A percentile compares a stretch with the other conserved stretches of the same genome.
These are phyloP conservation scores for Cichlasoma orientale DNA, from an alignment of 2,797 vertebrate species.

Conservation along the genomic window DNA sequence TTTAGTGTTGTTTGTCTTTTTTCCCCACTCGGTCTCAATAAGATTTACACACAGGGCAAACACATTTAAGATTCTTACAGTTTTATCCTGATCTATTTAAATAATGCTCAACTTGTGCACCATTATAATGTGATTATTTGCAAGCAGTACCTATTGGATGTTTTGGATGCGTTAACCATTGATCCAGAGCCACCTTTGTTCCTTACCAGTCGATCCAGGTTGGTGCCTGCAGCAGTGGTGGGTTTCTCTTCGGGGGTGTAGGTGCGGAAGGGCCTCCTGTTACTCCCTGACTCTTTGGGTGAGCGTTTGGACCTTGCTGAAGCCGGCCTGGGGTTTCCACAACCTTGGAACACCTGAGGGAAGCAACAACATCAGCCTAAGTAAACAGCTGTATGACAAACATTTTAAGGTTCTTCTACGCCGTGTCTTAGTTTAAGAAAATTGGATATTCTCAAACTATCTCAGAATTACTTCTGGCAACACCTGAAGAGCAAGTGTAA, in stretches of 20 bases:
- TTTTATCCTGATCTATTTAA: neutral
- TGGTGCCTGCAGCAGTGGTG: conserved; percentile 86
- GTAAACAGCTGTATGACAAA: neutral
- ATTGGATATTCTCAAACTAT: neutral
- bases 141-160: neutral
- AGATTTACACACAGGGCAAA: neutral
- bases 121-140: neutral
- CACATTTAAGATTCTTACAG: neutral
- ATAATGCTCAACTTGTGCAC: neutral
- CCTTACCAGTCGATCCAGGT: conserved; percentile 87
- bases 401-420: neutral
- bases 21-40: neutral
- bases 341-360: conserved; percentile 87
- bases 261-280: conserved; percentile 78
- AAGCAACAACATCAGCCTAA: neutral
- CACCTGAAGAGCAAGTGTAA: neutral
- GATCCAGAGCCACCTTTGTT: neutral
- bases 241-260: conserved; percentile 85
- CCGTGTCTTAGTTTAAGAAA: neutral
- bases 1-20: neutral
- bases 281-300: conserved; percentile 75
- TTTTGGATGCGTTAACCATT: too few relatives aligned
- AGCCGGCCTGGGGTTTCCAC: conserved; percentile 82
- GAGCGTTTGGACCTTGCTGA: conserved; percentile 79
- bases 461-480: neutral